Base-by-base conservation (phyloP, 2,113 vertebrate genomes). In the Gnathonemus echidnorhynchus region DNA sequence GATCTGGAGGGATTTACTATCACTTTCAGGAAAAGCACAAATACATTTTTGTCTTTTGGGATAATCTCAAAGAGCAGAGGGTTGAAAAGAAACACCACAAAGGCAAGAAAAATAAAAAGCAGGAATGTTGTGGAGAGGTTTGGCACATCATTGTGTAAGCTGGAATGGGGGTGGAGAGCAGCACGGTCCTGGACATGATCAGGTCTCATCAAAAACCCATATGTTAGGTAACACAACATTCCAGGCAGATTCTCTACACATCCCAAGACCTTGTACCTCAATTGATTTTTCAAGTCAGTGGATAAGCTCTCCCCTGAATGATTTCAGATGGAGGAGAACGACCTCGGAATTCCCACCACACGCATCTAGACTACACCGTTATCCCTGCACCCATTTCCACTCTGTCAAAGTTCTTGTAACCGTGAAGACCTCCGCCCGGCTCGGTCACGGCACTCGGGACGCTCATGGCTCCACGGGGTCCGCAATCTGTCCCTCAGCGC, bases 81-180 rank as follows among this genome's bases (percentile, higher is more conserved):
- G 46, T 48, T 49, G 84, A 86, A 86, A 49, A 21, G 48, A 48
- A 85, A 85, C 83, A 21, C 39, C 39, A 3, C 39, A 46, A 49
- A 86, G 11, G 48, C 84, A 50, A 49, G 31, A 31, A 70, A 70
- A 80, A 77, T 70, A 15, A 39, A 39, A 80, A 42, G 35, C 35
- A 42, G 74, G 74, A 80, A 80, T 80, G 31, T 42, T 42, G 74
- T 39, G 74, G 35, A 80, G 74, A 80, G 74, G 74, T 80, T 80
- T 39, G 74, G 74, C 74, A 80, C 74, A 7, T 80, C 74, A 6
- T 42, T 21, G 35, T 80, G 74, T 42, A 42, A 80, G 74, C 35
- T 19, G 74, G 35, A 42, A 39, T 80, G 74, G 74, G 93, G 93
- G 94, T 90, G 92, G 93, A 94, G 93, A 94, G 91, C 94, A 88